These are phyloP conservation scores for Acleris laterana DNA, from an alignment of 2,888 invertebrate genomes.

Conservation along the genomic window DNA sequence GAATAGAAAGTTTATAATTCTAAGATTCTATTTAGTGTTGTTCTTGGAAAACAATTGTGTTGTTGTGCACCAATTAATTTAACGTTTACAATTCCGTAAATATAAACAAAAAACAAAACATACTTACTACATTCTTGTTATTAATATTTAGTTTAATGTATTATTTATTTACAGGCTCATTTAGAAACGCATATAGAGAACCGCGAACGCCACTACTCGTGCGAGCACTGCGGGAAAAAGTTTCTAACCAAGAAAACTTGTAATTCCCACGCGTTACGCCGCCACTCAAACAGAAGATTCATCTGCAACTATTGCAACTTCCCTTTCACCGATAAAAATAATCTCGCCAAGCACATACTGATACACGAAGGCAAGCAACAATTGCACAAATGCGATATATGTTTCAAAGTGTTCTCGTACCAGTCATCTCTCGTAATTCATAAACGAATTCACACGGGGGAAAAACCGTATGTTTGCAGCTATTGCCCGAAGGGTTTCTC, in stretches of 20 bases:
- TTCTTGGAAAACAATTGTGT: too few relatives aligned
- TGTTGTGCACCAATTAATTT: too few relatives aligned
- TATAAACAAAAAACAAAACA: not conserved
- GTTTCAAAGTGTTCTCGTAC: slow-evolving; percentile 65
- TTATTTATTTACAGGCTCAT: slow-evolving; percentile 55
- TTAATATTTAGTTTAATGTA: not conserved
- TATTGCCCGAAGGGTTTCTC: slow-evolving; percentile 70
- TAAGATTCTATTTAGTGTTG: too few relatives aligned
- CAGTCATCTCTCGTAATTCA: slow-evolving; percentile 66
- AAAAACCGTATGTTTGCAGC: slow-evolving; percentile 65
- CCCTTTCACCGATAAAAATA: slow-evolving; percentile 72
- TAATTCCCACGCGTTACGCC: slow-evolving; percentile 58
- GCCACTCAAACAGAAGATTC: slow-evolving; percentile 66
- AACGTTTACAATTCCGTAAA: too few relatives aligned
- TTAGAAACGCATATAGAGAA: slow-evolving; percentile 71
- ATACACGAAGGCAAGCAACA: slow-evolving; percentile 70
- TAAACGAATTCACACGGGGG: slow-evolving; percentile 74
- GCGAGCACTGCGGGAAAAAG: slow-evolving; percentile 75
- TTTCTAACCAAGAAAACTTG: slow-evolving; percentile 69
- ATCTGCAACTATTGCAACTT: slow-evolving; percentile 71
- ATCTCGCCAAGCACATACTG: slow-evolving; percentile 68
- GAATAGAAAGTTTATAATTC: too few relatives aligned
- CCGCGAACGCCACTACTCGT: slow-evolving; percentile 64
- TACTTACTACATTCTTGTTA: not conserved
- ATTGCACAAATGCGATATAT: slow-evolving; percentile 69